phyloP scores from a whole-genome alignment of 2,888 invertebrate genomes.

The Emmelina monodactyla region DNA sequence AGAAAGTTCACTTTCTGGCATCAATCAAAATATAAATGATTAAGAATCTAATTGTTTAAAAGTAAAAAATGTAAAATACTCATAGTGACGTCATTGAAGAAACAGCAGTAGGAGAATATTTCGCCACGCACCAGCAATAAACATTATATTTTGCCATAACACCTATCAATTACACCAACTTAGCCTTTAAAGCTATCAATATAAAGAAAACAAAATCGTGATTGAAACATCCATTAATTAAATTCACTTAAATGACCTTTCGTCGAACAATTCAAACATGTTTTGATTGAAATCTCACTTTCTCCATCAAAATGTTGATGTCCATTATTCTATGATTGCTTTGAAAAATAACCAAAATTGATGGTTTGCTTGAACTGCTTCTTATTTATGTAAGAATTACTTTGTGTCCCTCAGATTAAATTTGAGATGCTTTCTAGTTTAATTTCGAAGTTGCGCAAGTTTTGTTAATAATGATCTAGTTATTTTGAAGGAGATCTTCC shows the following conservation, averaged over 20 bases:
- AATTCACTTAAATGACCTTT: conserved; percentile 33
- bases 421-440: conserved; percentile 35
- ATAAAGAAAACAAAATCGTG: too few species aligned
- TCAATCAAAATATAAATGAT: too few species aligned
- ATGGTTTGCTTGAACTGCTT: conserved; percentile 30
- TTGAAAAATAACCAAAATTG: conserved; percentile 44
- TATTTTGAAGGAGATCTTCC: background rate
- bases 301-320: conserved; percentile 47
- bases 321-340: too few species aligned
- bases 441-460: conserved; percentile 31
- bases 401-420: conserved; percentile 29
- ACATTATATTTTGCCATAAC: too few species aligned
- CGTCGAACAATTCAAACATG: conserved; percentile 38
- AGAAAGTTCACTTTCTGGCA: too few species aligned
- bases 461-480: conserved; percentile 18
- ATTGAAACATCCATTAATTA: conserved; percentile 55
- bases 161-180: too few species aligned
- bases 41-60: too few species aligned
- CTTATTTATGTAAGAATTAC: conserved; percentile 45
- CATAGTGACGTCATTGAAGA: too few species aligned
- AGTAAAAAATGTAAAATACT: too few species aligned
- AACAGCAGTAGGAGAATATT: too few species aligned
- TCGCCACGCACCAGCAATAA: too few species aligned
- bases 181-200: too few species aligned
- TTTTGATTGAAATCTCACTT: conserved; percentile 49